Evolutionary conservation across 2,113 vertebrate species (phyloP), one percentile per base, ranked within the genome.

Genomic region (Phyllostomus hastatus): DNA sequence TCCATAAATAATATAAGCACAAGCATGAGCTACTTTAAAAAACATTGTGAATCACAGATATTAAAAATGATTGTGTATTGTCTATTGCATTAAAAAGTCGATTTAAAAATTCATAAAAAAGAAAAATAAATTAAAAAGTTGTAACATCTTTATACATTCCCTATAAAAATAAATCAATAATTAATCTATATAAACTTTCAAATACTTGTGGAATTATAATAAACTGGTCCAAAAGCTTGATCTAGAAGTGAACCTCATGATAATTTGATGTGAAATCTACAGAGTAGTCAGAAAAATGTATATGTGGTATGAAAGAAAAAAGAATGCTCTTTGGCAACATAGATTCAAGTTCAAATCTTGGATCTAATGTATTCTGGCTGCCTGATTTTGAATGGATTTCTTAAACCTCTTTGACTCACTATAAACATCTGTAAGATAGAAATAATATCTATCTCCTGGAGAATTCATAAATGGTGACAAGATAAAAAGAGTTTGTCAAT

Each of bases 51-150:
- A 90, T 75, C 7, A 66, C 11, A 92, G 28, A 88, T 16, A 70
- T 84, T 90, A 10, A 20, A 86, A 91, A 67, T 61, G 41, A 90
- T n/a, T 78, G 70, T 72, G 0, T 52, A 14, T 38, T 76, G 8
- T 41, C 87, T 94, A 92, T 93, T 95, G 76, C 15, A 54, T 75
- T 48, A 88, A 7, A 33, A 91, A 50, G 35, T 46, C 19, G 28
- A 43, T 75, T 46, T 95, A 57, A 11, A 93, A 75, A 19, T 93
- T 91, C 35, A 86, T n/a, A n/a, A 86, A 76, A 67, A 84, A 78
- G 14, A 1, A 87, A 92, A 90, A 54, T 15, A 82, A 19, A 50
- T 48, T 15, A 20, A 82, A 19, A 50, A 59, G 26, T 41, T 50
- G 22, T 33, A 88, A 67, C 10, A 76, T 6, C 57, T 61, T 31